A percentile compares a stretch with the other conserved stretches of the same genome.
These are phyloP conservation scores for Camponotus fellah DNA, from an alignment of 2,888 invertebrate genomes.

Conservation along the genomic window DNA sequence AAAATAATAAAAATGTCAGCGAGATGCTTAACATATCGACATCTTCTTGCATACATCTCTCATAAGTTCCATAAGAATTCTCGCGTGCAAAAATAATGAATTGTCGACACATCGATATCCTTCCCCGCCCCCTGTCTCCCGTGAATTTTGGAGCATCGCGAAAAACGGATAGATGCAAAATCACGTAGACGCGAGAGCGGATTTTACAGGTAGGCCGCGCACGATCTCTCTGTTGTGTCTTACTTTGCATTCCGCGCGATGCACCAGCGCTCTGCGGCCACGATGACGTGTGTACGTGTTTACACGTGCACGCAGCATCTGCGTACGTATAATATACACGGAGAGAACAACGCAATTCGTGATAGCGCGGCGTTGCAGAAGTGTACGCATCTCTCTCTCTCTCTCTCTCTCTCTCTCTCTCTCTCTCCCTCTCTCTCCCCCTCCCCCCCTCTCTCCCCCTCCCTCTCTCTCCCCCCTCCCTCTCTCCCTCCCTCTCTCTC, in stretches of 20 bases:
- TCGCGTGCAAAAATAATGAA: slow-evolving; percentile 34
- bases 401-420: slow-evolving; percentile 6
- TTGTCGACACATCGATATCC: background rate
- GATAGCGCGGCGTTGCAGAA: slow-evolving; percentile 62
- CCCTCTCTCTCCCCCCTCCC: slow-evolving; percentile 1
- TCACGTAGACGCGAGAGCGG: slow-evolving; percentile 66
- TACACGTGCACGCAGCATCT: slow-evolving; percentile 45
- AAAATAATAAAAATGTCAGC: slow-evolving; percentile 27
- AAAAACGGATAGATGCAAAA: slow-evolving; percentile 34
- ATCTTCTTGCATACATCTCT: background rate
- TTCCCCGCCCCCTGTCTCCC: background rate
- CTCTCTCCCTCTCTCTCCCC: slow-evolving; percentile 11
- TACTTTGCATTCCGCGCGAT: slow-evolving; percentile 31
- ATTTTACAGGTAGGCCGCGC: slow-evolving; percentile 64
- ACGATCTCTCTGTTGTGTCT: slow-evolving; percentile 12
- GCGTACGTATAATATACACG: slow-evolving; percentile 48
- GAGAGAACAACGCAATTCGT: slow-evolving; percentile 74
- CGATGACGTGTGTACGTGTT: slow-evolving; percentile 58
- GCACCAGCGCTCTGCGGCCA: slow-evolving; percentile 42
- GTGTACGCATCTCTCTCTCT: slow-evolving; percentile 26
- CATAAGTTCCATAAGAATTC: background rate
- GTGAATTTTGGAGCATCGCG: slow-evolving; percentile 31
- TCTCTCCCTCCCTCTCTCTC: slow-evolving; percentile 6
- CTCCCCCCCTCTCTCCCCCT: too few species aligned
- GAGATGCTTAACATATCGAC: background rate